These are phyloP conservation scores for Zygogramma bicolorata DNA, from an alignment of 2,888 invertebrate species.

Conservation along the genomic window DNA sequence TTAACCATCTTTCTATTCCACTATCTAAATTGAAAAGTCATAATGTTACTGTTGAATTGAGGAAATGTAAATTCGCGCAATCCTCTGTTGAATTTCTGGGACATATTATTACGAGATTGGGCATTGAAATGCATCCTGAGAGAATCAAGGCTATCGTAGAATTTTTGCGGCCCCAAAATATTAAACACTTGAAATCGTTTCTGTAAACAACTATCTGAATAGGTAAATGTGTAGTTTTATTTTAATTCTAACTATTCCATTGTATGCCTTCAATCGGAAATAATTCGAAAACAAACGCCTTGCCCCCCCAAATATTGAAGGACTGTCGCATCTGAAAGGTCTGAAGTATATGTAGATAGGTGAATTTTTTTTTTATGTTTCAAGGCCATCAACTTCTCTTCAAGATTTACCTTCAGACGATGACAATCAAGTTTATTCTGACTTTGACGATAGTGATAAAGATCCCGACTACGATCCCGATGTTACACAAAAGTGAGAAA, in stretches of 20 bases:
- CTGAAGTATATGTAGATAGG: not conserved
- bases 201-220: not conserved
- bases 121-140: not conserved
- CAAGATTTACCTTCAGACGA: not conserved
- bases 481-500: not conserved
- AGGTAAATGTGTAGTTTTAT: no score
- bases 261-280: not conserved
- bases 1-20: not conserved
- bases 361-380: not conserved
- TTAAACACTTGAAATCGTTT: slow-evolving; percentile 4
- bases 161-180: not conserved
- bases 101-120: not conserved
- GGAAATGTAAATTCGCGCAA: not conserved
- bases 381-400: not conserved
- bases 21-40: not conserved
- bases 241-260: not conserved
- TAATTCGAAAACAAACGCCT: not conserved
- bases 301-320: not conserved
- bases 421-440: not conserved
- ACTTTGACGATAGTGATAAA: not conserved
- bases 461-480: not conserved
- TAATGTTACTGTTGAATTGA: not conserved
- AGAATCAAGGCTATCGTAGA: not conserved
- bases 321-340: not conserved
- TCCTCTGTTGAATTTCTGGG: slow-evolving; percentile 1